Conservation (phyloP, 1,140 invertebrate genomes). For the Vanessa atalanta region DNA sequence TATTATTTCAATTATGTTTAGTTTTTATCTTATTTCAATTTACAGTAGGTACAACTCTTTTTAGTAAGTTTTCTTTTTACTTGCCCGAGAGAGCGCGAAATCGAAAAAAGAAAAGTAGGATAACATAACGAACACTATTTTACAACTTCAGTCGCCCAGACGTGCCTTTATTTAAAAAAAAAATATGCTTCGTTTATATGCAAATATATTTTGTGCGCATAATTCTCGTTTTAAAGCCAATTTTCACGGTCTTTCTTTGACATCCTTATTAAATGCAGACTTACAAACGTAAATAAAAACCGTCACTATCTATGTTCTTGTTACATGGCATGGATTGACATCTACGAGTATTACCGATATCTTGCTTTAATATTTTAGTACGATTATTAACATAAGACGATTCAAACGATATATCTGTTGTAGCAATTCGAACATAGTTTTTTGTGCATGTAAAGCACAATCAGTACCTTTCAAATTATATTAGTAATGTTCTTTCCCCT, state of each 20-base stretch:
- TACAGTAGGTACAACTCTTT: not conserved
- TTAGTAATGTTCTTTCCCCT: too few relatives aligned
- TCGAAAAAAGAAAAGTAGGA: constrained; percentile 37
- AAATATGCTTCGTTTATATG: constrained; percentile 49
- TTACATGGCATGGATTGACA: too few relatives aligned
- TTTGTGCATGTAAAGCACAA: too few relatives aligned
- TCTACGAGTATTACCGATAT: too few relatives aligned
- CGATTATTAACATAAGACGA: too few relatives aligned
- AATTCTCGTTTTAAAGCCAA: constrained; percentile 55
- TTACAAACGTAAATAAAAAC: constrained; percentile 17
- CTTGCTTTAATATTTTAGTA: too few relatives aligned
- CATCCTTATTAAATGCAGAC: constrained; percentile 45
- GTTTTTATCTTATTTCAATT: constrained; percentile 1
- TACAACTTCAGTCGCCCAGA: constrained; percentile 31
- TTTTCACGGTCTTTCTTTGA: constrained; percentile 59
- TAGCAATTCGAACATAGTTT: too few relatives aligned
- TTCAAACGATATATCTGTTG: too few relatives aligned
- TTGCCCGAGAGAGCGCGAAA: constrained; percentile 12
- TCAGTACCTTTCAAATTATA: too few relatives aligned
- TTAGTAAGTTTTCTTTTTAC: constrained; percentile 22
- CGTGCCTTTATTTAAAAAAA: constrained; percentile 35
- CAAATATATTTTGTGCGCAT: constrained; percentile 57
- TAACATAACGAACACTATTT: constrained; percentile 25
- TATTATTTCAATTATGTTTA: not conserved
- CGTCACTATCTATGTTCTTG: not conserved